These are phyloP conservation scores for Micronycteris hirsuta DNA, from an alignment of 2,113 vertebrate genomes.

Conservation along the genomic window DNA sequence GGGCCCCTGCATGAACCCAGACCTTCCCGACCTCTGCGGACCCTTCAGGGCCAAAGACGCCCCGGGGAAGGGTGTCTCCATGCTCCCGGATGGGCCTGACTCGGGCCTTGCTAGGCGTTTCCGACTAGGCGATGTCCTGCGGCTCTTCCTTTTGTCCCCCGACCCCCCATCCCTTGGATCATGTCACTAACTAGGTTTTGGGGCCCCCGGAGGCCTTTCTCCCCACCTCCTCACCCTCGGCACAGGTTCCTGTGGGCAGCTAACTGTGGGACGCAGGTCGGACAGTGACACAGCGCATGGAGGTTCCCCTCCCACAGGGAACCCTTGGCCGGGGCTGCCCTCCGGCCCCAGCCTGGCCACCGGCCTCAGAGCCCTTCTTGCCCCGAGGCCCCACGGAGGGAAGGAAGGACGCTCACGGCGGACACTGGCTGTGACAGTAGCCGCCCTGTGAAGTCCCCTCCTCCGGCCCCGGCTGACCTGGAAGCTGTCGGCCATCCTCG, in stretches of 20 bases:
- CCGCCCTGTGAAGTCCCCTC: neutral
- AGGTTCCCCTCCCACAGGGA: neutral
- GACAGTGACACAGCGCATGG: neutral
- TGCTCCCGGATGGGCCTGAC: rapidly evolving
- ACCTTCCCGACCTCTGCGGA: too few relatives aligned
- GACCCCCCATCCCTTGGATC: neutral
- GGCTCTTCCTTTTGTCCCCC: neutral
- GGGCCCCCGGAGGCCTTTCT: neutral
- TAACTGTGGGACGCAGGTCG: neutral
- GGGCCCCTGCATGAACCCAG: neutral
- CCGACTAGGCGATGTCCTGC: neutral
- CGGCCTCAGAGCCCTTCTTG: neutral
- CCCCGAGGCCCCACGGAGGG: rapidly evolving
- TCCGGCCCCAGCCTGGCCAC: rapidly evolving
- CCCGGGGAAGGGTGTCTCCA: neutral
- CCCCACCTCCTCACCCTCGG: too few relatives aligned
- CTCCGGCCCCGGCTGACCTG: neutral
- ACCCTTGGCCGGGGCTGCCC: too few relatives aligned
- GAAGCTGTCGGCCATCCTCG: neutral
- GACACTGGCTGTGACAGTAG: neutral
- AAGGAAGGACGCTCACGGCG: neutral
- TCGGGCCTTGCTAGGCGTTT: neutral
- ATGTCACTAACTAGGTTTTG: neutral
- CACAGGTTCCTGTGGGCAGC: rapidly evolving
- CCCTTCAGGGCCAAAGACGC: neutral